These are phyloP conservation scores for Patiria pectinifera DNA, from an alignment of 53 echinoderm and acorn worm species.

Conservation along the genomic window DNA sequence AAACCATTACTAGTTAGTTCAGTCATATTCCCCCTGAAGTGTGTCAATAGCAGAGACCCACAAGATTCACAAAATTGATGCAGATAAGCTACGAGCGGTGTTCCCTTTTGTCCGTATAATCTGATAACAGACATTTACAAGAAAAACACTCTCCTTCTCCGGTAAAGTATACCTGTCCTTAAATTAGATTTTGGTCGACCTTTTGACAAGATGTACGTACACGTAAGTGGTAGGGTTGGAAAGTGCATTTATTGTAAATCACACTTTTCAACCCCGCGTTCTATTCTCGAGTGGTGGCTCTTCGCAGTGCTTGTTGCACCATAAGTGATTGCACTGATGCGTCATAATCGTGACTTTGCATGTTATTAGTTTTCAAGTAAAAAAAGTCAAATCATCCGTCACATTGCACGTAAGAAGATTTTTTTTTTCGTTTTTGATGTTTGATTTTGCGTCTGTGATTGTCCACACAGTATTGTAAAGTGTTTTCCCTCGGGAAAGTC, in stretches of 20 bases:
- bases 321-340: not conserved
- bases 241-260: not conserved
- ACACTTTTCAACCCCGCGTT: not conserved
- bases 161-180: not conserved
- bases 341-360: not conserved
- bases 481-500: not conserved
- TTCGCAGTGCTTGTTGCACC: too few species aligned
- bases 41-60: not conserved
- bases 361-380: not conserved
- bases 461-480: not conserved
- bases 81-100: not conserved
- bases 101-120: not conserved
- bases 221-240: not conserved
- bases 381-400: not conserved
- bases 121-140: not conserved
- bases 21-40: not conserved
- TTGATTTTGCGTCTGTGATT: not conserved
- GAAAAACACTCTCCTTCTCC: not conserved
- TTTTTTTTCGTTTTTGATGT: not conserved
- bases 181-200: not conserved
- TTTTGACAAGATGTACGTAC: not conserved
- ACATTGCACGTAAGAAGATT: not conserved
- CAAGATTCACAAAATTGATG: not conserved
- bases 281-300: too few species aligned
- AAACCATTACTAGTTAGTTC: not conserved